These are phyloP conservation scores for Sebastes hubbsi DNA, from an alignment of 2,797 vertebrate species.

Conservation along the genomic window DNA sequence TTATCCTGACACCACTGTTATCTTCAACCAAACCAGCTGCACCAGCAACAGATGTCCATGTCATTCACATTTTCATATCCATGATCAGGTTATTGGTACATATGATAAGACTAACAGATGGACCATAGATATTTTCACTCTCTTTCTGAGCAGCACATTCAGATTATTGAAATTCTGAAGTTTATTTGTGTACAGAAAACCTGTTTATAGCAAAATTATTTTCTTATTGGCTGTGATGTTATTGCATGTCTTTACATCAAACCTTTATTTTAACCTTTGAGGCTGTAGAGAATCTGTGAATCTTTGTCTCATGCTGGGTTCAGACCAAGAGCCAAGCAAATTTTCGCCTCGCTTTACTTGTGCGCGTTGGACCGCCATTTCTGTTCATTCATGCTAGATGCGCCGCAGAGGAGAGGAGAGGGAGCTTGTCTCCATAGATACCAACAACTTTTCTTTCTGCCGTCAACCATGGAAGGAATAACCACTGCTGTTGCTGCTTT, in stretches of 20 bases:
- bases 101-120: neutral
- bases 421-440: no score
- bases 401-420: no score
- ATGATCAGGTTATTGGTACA: neutral
- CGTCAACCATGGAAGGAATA: no score
- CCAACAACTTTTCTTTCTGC: no score
- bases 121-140: neutral
- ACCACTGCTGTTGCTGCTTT: no score
- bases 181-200: neutral
- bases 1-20: neutral
- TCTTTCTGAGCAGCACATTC: neutral
- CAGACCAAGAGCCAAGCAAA: no score
- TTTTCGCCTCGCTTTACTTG: no score
- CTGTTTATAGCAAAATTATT: neutral
- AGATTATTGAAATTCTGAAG: neutral
- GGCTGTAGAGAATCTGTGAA: neutral
- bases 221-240: neutral
- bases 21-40: neutral
- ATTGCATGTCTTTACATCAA: neutral
- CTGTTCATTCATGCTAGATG: no score
- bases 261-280: neutral
- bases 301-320: no score
- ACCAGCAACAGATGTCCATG: neutral
- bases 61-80: neutral
- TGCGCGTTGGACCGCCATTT: no score